These are phyloP conservation scores for Epistrophella euchroma DNA, from an alignment of 2,888 invertebrate genomes.

Conservation along the genomic window DNA sequence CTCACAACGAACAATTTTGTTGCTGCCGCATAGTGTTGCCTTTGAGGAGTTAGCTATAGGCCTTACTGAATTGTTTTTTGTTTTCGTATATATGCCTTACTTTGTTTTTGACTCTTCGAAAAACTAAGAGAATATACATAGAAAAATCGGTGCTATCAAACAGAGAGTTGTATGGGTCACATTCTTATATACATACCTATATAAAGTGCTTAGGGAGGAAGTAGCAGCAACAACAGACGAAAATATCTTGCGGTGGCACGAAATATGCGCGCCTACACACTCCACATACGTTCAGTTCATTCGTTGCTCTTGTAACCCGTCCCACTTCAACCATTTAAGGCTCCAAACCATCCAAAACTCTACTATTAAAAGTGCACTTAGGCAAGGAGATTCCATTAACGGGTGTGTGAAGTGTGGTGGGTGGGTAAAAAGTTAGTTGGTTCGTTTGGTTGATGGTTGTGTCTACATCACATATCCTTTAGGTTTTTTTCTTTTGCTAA, in stretches of 20 bases:
- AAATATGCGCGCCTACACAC: constrained; percentile 73
- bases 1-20: constrained; percentile 37
- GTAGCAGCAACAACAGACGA: constrained; percentile 13
- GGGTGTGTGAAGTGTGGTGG: constrained; percentile 62
- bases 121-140: constrained; percentile 18
- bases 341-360: constrained; percentile 66
- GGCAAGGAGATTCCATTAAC: constrained; percentile 73
- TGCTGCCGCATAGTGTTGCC: constrained; percentile 29
- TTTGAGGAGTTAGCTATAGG: constrained; percentile 41
- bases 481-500: constrained; percentile 59
- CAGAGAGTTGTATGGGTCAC: constrained; percentile 64
- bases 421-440: constrained; percentile 6
- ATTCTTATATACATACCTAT: constrained; percentile 26
- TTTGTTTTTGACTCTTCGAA: constrained; percentile 64
- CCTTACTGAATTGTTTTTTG: constrained; percentile 54
- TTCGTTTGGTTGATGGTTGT: constrained; percentile 16
- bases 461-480: constrained; percentile 40
- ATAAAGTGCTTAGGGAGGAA: constrained; percentile 45
- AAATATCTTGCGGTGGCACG: constrained; percentile 74
- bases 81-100: constrained; percentile 18
- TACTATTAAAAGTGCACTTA: constrained; percentile 75
- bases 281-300: constrained; percentile 18
- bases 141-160: constrained; percentile 26
- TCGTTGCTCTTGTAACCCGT: constrained; percentile 37
- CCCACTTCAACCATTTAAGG: constrained; percentile 52